Base-by-base conservation (phyloP, 35 echinoderm and acorn worm species). In the Heliocidaris tuberculata region DNA sequence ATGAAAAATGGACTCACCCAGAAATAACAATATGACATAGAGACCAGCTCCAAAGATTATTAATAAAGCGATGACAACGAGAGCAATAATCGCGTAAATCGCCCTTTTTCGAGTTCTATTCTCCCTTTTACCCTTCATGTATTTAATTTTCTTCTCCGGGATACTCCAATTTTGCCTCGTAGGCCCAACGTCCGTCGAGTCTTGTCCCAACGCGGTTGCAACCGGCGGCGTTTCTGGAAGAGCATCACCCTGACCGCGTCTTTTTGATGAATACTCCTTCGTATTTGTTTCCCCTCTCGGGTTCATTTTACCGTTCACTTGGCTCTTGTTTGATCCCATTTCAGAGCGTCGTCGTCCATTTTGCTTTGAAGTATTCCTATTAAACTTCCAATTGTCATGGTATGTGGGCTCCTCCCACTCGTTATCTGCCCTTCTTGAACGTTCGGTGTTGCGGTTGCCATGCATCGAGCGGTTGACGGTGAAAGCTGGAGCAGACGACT, bases 1-100 rank as follows among this genome's bases (percentile, higher is more conserved):
- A 87, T 9, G 0, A 30, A 42, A 87, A 42, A 87, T 8, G 6
- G 16, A 89, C 86, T 88, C 47, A 88, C 87, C 87, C 15, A 89
- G 32, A 31, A 42, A 89, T 3, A 47, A 47, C 2, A 89, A 7
- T 7, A 89, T 89, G 87, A 32, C 31, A 48, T 89, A 89, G 32
- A 89, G 12, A 89, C 87, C 87, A 16, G 87, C 47, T 47, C 87
- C 87, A 89, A 89, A 17, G 19, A 89, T 89, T 32, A 89, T 32
- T 24, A 89, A 32, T n/a, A 89, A n/a, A 5, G 31, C 31, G 30
- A 89, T 31, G 24, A 89, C 29, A 32, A 89, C 24, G 5, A 89
- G 87, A 48, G 13, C 87, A 47, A 89, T 89, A 35, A 89, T n/a
- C 31, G 87, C 31, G 32, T 2, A 17, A 47, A 89, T 89, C 24